Conservation (phyloP, 2,888 invertebrate species). For the Dione vanillae region DNA sequence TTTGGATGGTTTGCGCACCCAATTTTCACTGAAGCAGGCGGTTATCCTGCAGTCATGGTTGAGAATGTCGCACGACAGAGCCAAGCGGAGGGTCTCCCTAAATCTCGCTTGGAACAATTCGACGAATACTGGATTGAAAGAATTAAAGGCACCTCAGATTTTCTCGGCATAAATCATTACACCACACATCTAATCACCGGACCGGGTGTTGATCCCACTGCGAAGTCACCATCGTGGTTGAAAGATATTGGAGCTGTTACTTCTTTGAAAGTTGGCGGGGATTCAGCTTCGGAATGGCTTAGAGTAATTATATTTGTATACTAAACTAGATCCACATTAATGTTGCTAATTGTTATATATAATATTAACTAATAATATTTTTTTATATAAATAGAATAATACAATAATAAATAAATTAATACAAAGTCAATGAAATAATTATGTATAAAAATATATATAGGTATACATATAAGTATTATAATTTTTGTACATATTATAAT, state of each 20-base stretch:
- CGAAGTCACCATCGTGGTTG: slow-evolving; percentile 78
- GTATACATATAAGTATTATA: no score
- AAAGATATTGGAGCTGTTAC: slow-evolving; percentile 79
- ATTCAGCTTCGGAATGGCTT: slow-evolving; percentile 80
- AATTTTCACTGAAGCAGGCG: slow-evolving; percentile 78
- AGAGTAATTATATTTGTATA: slow-evolving; percentile 58
- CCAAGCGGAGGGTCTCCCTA: slow-evolving; percentile 67
- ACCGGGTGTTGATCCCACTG: slow-evolving; percentile 70
- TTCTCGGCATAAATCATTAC: slow-evolving; percentile 81
- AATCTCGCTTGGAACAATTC: slow-evolving; percentile 76
- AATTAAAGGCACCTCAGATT: slow-evolving; percentile 79
- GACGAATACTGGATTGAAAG: slow-evolving; percentile 74
- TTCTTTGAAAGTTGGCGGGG: slow-evolving; percentile 74
- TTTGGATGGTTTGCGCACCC: slow-evolving; percentile 84
- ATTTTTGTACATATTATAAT: no score
- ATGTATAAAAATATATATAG: no score
- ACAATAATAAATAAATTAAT: no score
- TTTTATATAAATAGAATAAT: no score
- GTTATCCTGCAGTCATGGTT: slow-evolving; percentile 78
- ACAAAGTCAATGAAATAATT: no score
- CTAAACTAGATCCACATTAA: background rate
- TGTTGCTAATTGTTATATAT: no score
- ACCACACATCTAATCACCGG: slow-evolving; percentile 77
- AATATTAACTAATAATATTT: no score
- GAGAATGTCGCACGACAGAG: slow-evolving; percentile 75